Evolutionary conservation across 2,797 vertebrate genomes (phyloP).

Genomic region (Atherinosoma microstoma): DNA sequence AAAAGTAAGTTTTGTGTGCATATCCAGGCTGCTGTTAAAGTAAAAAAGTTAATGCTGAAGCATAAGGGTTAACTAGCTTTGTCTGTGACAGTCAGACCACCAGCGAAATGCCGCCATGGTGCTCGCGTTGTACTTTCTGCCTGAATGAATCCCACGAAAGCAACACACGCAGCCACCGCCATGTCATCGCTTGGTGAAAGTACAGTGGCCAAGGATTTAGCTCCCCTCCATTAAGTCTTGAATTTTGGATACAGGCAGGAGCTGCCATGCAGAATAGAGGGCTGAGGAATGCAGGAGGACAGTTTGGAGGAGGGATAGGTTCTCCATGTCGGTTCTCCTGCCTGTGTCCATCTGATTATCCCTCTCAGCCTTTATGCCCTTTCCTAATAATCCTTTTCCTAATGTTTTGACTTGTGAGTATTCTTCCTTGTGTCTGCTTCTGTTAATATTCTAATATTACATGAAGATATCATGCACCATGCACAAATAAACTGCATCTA

Average conservation of each 20-base stretch:
- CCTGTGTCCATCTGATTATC: not conserved
- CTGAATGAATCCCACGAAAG: constrained; percentile 58
- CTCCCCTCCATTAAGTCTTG: constrained; percentile 81
- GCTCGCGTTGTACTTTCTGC: constrained; percentile 49
- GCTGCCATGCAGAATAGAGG: constrained; percentile 78
- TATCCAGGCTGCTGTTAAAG: constrained; percentile 1
- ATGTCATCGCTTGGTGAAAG: constrained; percentile 51
- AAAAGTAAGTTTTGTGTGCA: constrained; percentile 91
- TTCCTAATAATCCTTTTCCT: not conserved
- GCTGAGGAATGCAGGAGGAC: constrained; percentile 34
- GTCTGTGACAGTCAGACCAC: constrained; percentile 45
- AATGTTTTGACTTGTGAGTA: not conserved
- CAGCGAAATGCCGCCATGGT: constrained; percentile 31
- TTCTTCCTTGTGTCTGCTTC: not conserved
- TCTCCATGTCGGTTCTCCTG: constrained; percentile 15
- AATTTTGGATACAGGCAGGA: constrained; percentile 71
- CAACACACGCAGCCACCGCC: constrained; percentile 12
- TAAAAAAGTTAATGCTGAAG: constrained; percentile 2
- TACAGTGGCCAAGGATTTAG: constrained; percentile 73
- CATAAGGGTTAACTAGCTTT: constrained; percentile 19
- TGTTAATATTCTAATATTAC: not conserved
- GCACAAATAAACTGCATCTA: not conserved
- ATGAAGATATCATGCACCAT: not conserved
- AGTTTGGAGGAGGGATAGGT: constrained; percentile 33
- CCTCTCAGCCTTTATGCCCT: no score